A percentile compares a stretch with the other conserved stretches of the same genome.
Conservation (phyloP, 1,140 invertebrate species). For the Monochamus saltuarius region DNA sequence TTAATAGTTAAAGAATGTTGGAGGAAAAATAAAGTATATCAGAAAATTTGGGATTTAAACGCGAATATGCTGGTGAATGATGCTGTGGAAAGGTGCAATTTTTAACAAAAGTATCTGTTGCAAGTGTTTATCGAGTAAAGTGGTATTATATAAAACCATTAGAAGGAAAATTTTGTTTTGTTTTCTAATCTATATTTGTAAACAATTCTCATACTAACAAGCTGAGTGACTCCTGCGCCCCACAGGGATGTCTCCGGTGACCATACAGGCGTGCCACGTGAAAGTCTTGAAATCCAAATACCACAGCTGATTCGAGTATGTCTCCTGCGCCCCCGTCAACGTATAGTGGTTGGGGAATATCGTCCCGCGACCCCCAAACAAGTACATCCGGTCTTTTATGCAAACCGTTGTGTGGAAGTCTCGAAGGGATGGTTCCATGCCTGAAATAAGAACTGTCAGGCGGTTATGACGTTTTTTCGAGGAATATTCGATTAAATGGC, state of each 20-base stretch:
- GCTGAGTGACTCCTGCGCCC: conserved; percentile 86
- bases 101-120: too few relatives aligned
- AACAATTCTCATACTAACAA: conserved; percentile 61
- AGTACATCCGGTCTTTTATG: conserved; percentile 74
- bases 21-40: too few relatives aligned
- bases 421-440: conserved; percentile 64
- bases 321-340: conserved; percentile 61
- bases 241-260: conserved; percentile 61
- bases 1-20: too few relatives aligned
- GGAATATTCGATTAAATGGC: neutral
- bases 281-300: conserved; percentile 71
- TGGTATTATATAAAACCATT: too few relatives aligned
- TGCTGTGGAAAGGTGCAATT: too few relatives aligned
- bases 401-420: conserved; percentile 87
- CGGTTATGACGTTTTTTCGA: conserved; percentile 1
- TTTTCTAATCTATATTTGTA: too few relatives aligned
- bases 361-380: conserved; percentile 80
- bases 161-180: too few relatives aligned
- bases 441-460: conserved; percentile 23
- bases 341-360: conserved; percentile 58
- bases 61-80: too few relatives aligned
- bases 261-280: conserved; percentile 66
- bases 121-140: too few relatives aligned
- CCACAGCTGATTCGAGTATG: conserved; percentile 76
- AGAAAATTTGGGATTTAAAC: too few relatives aligned